Conservation (phyloP, 1,140 invertebrate species). For the Lycorma delicatula region DNA sequence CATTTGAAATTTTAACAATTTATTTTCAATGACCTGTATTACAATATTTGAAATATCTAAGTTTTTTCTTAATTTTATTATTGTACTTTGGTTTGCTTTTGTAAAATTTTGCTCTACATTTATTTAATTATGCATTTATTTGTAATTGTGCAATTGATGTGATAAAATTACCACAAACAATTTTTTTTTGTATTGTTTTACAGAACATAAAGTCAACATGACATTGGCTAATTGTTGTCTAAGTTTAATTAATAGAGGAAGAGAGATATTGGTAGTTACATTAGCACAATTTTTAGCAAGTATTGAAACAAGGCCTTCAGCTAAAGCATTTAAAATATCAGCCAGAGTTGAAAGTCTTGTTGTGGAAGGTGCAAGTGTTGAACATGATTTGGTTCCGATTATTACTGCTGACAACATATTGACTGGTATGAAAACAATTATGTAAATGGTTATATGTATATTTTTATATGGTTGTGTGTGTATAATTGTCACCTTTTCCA, state of each 20-base stretch:
- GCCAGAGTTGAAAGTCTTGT: conserved; percentile 67
- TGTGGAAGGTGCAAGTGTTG: conserved; percentile 63
- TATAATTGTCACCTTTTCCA: too few species aligned
- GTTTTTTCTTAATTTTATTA: too few species aligned
- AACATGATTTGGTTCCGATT: conserved; percentile 64
- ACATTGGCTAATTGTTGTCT: conserved; percentile 65
- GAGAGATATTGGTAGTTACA: conserved; percentile 63
- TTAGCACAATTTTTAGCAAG: conserved; percentile 64
- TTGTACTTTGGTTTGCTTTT: too few species aligned
- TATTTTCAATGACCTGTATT: too few species aligned
- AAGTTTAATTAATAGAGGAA: conserved; percentile 56
- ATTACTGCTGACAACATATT: conserved; percentile 59
- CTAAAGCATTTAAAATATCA: conserved; percentile 61
- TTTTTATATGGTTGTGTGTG: too few species aligned
- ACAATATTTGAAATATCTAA: too few species aligned
- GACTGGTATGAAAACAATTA: conserved; percentile 44
- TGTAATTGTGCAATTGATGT: background rate
- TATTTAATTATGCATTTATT: background rate
- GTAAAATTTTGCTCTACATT: too few species aligned
- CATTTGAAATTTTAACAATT: too few species aligned
- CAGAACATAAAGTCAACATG: conserved; percentile 71
- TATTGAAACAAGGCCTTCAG: conserved; percentile 59
- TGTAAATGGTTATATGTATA: too few species aligned
- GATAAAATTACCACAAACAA: background rate
- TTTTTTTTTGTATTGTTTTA: conserved; percentile 33